Percentiles rank a stretch among this genome's conserved stretches.
Evolutionary conservation across 1,140 invertebrate genomes (phyloP).

Genomic region (Acromyrmex heyeri): DNA sequence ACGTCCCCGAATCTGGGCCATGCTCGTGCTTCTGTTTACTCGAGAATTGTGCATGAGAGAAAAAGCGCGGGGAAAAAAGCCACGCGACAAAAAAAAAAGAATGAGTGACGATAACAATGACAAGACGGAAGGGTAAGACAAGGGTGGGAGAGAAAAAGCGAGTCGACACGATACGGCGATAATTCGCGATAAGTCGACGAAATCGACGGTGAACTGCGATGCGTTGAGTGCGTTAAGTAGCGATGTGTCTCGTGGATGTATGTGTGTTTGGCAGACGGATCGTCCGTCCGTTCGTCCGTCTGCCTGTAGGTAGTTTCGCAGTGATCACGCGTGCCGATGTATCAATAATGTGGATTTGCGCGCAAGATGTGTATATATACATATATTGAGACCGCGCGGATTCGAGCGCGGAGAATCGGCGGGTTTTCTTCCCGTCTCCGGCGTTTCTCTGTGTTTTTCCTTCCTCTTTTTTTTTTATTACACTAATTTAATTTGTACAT

Average conservation of each 20-base stretch:
- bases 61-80: conserved; percentile 40
- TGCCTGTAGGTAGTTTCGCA: not conserved
- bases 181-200: not conserved
- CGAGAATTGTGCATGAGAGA: conserved; percentile 68
- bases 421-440: conserved; percentile 19
- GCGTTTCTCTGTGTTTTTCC: not conserved
- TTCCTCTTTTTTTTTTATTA: not conserved
- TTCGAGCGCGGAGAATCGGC: conserved; percentile 40
- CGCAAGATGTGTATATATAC: not conserved
- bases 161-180: conserved; percentile 12
- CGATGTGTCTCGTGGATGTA: not conserved
- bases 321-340: not conserved
- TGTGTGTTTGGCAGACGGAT: not conserved
- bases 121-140: conserved; percentile 17
- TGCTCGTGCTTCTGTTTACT: conserved; percentile 73
- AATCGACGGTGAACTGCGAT: conserved; percentile 19
- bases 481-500: conserved; percentile 60
- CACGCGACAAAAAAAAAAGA: conserved; percentile 18
- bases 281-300: not conserved
- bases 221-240: conserved; percentile 5
- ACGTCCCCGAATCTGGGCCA: conserved; percentile 38
- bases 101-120: not conserved
- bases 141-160: conserved; percentile 7
- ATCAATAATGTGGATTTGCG: conserved; percentile 1
- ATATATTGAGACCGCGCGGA: conserved; percentile 21